Evolutionary conservation across 2,797 vertebrate species (phyloP), one percentile per base, ranked within the genome.

Genomic region (Peromyscus melanophrys): DNA sequence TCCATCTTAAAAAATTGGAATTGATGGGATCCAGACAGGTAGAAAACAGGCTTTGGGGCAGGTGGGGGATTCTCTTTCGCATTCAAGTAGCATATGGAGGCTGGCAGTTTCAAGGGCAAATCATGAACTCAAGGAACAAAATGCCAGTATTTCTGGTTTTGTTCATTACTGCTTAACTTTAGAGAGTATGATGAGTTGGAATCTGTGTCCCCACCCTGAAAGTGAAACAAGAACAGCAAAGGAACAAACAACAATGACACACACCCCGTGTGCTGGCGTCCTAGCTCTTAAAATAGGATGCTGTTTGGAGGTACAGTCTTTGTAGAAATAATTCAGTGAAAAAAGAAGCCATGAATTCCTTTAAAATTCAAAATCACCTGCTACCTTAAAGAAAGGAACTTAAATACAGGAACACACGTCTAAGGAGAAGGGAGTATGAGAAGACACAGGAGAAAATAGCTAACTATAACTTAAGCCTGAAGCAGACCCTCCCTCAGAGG

Each of bases 331-430:
- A 46, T 90, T 69, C 57, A 90, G 43, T 78, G 57, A 90, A 92
- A 94, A 34, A 73, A 10, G 92, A 57, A 57, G 23, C 46, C 34
- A 34, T 76, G 77, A 27, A 49, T 67, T 23, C 61, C 49, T 87
- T 55, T 11, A 23, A 80, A 75, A 84, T 84, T 65, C 7, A 75
- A 2, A 69, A 25, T 86, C 73, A 37, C 34, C 21, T 31, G 17
- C 49, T 21, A 43, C 57, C 43, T 96, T 87, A 87, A 73, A 61
- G 80, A 86, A 95, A 40, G 21, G n/a, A 81, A 34, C 90, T 81
- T 55, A 16, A 71, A 69, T 17, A 12, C 14, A 75, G 49, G 46
- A 5, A 43, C 59, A 76, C 29, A 43, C 3, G 2, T 14, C 37
- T 1, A 29, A 21, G 61, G 40, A 34, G n/a, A 71, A 52, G 61